Conservation (phyloP, 2,113 vertebrate species). For the Lontra canadensis region DNA sequence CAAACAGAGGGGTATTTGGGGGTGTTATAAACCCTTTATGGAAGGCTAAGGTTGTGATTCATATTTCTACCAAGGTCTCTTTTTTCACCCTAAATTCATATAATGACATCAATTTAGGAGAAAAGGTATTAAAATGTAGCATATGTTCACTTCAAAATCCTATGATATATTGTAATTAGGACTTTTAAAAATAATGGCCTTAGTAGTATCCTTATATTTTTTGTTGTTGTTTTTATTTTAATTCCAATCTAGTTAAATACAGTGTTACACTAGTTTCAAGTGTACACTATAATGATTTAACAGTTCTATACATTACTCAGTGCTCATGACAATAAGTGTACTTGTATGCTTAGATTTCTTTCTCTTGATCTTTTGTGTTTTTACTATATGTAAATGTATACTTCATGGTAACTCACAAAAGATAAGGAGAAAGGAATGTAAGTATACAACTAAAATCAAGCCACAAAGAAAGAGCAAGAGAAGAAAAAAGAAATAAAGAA, state of each 20-base stretch:
- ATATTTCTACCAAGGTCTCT: not conserved
- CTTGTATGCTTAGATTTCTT: not conserved
- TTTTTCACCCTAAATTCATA: not conserved
- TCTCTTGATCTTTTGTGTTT: not conserved
- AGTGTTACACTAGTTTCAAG: not conserved
- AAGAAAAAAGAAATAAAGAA: not conserved
- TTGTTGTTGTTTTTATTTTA: not conserved
- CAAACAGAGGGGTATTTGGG: not conserved
- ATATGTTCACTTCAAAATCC: constrained; percentile 52
- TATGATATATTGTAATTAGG: not conserved
- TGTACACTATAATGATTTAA: not conserved
- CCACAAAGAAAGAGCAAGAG: not conserved
- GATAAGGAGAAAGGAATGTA: not conserved
- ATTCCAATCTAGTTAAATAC: not conserved
- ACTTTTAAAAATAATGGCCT: not conserved
- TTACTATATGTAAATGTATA: not conserved
- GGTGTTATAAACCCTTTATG: not conserved
- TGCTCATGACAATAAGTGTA: not conserved
- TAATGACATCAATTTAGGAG: constrained; percentile 31
- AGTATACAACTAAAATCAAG: not conserved
- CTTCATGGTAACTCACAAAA: not conserved
- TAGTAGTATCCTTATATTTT: not conserved
- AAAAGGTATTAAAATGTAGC: constrained; percentile 13
- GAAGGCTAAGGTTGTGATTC: constrained; percentile 13
- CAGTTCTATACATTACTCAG: not conserved